phyloP scores from a whole-genome alignment of 2,888 invertebrate species.

The Caenorhabditis sinica region DNA sequence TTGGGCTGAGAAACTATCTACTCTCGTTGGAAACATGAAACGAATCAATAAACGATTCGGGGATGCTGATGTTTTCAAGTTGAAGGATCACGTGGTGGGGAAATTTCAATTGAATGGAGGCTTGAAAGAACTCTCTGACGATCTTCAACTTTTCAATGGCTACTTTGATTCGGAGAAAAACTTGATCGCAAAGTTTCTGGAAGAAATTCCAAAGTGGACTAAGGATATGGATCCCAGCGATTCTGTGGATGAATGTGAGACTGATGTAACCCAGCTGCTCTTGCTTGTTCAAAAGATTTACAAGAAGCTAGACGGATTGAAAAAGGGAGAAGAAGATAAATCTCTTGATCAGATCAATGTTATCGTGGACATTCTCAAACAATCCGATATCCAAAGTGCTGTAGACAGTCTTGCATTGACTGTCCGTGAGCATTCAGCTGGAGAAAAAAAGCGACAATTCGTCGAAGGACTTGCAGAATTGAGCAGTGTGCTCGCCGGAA shows the following conservation, averaged over 20 bases:
- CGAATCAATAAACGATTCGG: constrained; percentile 36
- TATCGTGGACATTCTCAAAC: constrained; percentile 31
- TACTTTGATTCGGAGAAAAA: constrained; percentile 53
- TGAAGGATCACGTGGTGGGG: constrained; percentile 29
- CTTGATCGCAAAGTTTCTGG: constrained; percentile 9
- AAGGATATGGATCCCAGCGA: constrained; percentile 13
- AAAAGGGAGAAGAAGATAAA: constrained; percentile 39
- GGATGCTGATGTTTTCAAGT: constrained; percentile 1
- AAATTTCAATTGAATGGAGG: constrained; percentile 29
- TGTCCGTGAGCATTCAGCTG: constrained; percentile 22
- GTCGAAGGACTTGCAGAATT: constrained; percentile 44
- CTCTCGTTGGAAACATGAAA: constrained; percentile 41
- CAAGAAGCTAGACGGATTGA: constrained; percentile 41
- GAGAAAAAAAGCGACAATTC: constrained; percentile 19
- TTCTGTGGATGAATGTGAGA: constrained; percentile 30
- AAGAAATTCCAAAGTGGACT: constrained; percentile 38
- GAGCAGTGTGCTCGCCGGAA: constrained; percentile 14
- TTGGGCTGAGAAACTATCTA: constrained; percentile 45
- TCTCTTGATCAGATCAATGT: constrained; percentile 51
- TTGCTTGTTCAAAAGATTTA: constrained; percentile 57
- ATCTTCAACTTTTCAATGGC: constrained; percentile 28
- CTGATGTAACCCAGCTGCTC: constrained; percentile 38
- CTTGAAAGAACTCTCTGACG: constrained; percentile 16
- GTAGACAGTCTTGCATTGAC: not conserved
- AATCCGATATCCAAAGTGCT: constrained; percentile 24